These are phyloP conservation scores for Meliscaeva auricollis DNA, from an alignment of 2,888 invertebrate genomes.

Conservation along the genomic window DNA sequence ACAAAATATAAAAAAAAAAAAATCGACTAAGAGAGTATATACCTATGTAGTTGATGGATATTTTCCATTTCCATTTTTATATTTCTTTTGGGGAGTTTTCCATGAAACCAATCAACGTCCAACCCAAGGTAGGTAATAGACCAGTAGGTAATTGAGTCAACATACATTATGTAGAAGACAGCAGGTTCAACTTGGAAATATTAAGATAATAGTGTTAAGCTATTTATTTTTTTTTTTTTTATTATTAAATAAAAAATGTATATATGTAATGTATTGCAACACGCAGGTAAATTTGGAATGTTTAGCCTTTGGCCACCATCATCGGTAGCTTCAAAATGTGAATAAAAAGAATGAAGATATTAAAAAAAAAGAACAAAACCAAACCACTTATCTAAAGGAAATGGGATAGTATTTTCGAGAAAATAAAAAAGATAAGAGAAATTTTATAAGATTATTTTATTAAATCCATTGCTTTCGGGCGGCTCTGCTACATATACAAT, in stretches of 20 bases:
- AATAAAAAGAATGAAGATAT: slow-evolving; percentile 38
- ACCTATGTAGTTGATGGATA: slow-evolving; percentile 1
- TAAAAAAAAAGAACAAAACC: slow-evolving; percentile 61
- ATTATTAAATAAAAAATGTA: slow-evolving; percentile 3
- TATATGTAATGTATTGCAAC: slow-evolving; percentile 14
- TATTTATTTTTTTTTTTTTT: neutral
- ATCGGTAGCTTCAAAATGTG: slow-evolving; percentile 43
- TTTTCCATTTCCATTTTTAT: slow-evolving; percentile 10
- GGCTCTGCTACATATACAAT: too few species aligned
- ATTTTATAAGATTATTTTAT: slow-evolving; percentile 69
- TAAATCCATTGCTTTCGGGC: slow-evolving; percentile 32
- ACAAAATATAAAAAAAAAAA: slow-evolving; percentile 15
- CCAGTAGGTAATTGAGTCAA: slow-evolving; percentile 70
- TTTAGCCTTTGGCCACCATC: slow-evolving; percentile 63
- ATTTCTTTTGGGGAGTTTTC: slow-evolving; percentile 58
- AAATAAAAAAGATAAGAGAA: slow-evolving; percentile 65
- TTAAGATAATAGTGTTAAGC: slow-evolving; percentile 35
- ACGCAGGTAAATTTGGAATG: slow-evolving; percentile 31
- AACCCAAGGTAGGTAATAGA: slow-evolving; percentile 60
- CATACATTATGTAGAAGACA: slow-evolving; percentile 10
- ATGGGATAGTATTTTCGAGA: slow-evolving; percentile 55
- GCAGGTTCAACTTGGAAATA: slow-evolving; percentile 65
- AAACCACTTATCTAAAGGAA: slow-evolving; percentile 74
- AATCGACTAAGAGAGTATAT: slow-evolving; percentile 6
- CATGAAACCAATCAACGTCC: slow-evolving; percentile 72